A percentile compares a stretch with the other conserved stretches of the same genome.
phyloP scores from a whole-genome alignment of 2,797 vertebrate species.

The Sebastes hubbsi region DNA sequence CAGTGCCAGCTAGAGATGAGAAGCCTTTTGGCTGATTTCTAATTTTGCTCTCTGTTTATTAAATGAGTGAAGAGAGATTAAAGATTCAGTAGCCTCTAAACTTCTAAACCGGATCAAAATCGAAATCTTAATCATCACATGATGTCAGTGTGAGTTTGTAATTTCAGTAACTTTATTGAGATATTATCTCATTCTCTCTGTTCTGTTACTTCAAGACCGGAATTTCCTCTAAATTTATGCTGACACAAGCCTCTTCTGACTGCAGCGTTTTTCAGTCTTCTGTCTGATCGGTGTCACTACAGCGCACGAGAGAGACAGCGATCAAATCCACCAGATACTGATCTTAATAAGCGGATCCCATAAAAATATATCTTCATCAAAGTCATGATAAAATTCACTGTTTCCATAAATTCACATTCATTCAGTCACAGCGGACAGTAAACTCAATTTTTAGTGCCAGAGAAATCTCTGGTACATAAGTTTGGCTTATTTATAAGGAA shows the following conservation, averaged over 20 bases:
- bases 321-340: no score
- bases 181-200: not conserved
- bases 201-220: not conserved
- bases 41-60: no score
- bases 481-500: not conserved
- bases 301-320: not conserved
- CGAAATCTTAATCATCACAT: no score
- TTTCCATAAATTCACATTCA: not conserved
- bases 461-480: not conserved
- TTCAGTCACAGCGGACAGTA: not conserved
- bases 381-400: not conserved
- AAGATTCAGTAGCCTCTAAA: not conserved
- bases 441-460: not conserved
- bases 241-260: not conserved
- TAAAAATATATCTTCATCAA: not conserved
- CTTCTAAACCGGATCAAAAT: not conserved
- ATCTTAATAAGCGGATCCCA: no score
- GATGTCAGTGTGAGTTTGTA: not conserved
- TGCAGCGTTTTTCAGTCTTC: not conserved
- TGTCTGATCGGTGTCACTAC: not conserved
- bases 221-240: not conserved
- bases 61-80: not conserved
- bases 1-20: no score
- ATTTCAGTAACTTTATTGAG: not conserved
- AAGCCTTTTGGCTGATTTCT: no score